These are phyloP conservation scores for Drosophila parvula DNA, from an alignment of 1,140 invertebrate genomes.

Conservation along the genomic window DNA sequence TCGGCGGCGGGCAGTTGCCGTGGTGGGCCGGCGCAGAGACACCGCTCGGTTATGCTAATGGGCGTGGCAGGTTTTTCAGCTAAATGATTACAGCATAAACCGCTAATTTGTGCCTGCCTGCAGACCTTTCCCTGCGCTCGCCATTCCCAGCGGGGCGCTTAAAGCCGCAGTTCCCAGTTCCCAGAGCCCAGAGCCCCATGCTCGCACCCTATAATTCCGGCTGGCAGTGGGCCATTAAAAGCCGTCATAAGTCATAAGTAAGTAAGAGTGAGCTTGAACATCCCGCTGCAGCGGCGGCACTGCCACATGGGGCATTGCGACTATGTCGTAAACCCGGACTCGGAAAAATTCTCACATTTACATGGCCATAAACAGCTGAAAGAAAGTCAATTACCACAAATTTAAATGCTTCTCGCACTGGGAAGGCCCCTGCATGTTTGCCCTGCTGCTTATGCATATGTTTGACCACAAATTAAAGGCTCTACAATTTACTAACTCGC, in stretches of 20 bases:
- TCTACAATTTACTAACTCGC: neutral
- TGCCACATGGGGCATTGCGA: constrained; percentile 22
- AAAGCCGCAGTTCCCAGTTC: constrained; percentile 29
- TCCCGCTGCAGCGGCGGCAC: constrained; percentile 6
- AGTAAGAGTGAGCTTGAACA: constrained; percentile 46
- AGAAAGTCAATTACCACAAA: constrained; percentile 39
- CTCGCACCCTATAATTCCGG: constrained; percentile 26
- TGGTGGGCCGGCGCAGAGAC: constrained; percentile 46
- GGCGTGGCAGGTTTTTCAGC: constrained; percentile 43
- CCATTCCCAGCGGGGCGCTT: constrained; percentile 12
- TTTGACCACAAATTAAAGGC: constrained; percentile 9
- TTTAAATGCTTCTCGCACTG: neutral
- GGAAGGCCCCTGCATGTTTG: neutral
- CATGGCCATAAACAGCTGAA: constrained; percentile 23
- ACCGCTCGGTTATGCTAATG: constrained; percentile 66
- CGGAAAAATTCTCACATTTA: constrained; percentile 28
- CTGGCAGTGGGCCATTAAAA: constrained; percentile 32
- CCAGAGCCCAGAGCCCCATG: constrained; percentile 16
- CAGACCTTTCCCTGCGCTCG: constrained; percentile 39
- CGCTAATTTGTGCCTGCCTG: constrained; percentile 44
- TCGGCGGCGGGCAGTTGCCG: constrained; percentile 46
- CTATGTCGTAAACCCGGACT: constrained; percentile 22
- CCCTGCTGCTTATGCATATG: neutral
- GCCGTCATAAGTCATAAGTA: constrained; percentile 47
- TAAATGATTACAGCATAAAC: constrained; percentile 68